Evolutionary conservation across 2,113 vertebrate genomes (phyloP), one percentile per base, ranked within the genome.

Genomic region (Strix uralensis): DNA sequence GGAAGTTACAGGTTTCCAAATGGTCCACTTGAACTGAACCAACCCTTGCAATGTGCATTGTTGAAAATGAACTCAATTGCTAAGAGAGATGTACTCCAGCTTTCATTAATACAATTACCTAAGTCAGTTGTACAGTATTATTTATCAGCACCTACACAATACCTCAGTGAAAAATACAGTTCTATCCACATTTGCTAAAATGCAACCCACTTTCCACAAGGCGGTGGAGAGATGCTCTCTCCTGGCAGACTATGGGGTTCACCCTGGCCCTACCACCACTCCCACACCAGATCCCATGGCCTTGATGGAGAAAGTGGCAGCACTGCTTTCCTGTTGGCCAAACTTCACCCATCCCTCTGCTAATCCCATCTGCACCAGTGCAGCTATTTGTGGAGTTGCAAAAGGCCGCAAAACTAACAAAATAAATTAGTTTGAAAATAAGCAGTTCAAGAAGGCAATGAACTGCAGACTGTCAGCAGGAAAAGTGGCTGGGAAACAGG

Each of bases 181-280:
- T n/a, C 49, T 77, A 20, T 1, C 29, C 34, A 38, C 29, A 3
- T 22, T 29, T 47, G 40, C 30, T n/a, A 42, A 32, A 77, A 61
- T 0, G 1, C 20, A 17, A 34, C 3, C 18, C 11, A 2, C 49
- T 26, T 10, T 4, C 19, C 1, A 4, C 0, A 18, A 25, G 21
- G 61, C 70, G 12, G 4, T 0, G 14, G 29, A 30, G 46, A 57
- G 36, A 46, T 32, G 30, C 10, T 72, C 11, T 23, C 30, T 40
- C 58, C 49, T 36, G 61, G 36, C 36, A 72, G 32, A 5, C 20
- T 27, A 2, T 0, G 0, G 30, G 49, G 12, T 34, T 66, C 11
- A 22, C 32, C 51, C 44, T 15, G 21, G 40, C 34, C 32, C 34
- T 61, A 25, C 5, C 40, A 11, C n/a, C 3, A 3, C 46, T 32